Evolutionary conservation across 2,888 invertebrate genomes (phyloP).

Genomic region (Diaphora mendica): DNA sequence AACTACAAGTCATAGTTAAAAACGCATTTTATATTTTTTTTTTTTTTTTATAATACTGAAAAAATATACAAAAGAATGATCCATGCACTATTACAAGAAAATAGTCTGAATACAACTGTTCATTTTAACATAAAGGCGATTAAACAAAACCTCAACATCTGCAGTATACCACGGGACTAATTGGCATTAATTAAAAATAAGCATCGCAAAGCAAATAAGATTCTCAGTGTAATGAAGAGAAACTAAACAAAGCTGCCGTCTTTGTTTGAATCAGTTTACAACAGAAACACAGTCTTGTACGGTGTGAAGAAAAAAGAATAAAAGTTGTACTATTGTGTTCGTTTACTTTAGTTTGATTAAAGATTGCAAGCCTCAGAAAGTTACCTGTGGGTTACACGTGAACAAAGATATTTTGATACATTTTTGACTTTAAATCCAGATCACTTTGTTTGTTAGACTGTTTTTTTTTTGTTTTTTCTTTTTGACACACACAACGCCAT

Average conservation of each 20-base stretch:
- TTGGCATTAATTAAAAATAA: constrained; percentile 50
- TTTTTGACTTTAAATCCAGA: neutral
- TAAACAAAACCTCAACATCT: constrained; percentile 19
- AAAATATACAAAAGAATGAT: neutral
- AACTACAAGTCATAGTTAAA: no score
- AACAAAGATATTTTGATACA: neutral
- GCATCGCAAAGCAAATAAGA: constrained; percentile 45
- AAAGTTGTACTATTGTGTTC: constrained; percentile 8
- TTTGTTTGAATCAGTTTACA: constrained; percentile 40
- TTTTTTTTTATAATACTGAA: neutral
- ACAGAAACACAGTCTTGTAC: constrained; percentile 18
- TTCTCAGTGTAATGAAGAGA: constrained; percentile 49
- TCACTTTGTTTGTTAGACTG: neutral
- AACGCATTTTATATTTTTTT: no score
- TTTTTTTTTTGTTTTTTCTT: no score
- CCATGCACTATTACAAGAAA: neutral
- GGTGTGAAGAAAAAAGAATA: constrained; percentile 16
- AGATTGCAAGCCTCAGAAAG: constrained; percentile 2
- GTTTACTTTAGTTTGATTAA: constrained; percentile 5
- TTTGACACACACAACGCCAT: no score
- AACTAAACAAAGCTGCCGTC: constrained; percentile 43
- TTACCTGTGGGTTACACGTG: neutral
- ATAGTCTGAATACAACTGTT: neutral
- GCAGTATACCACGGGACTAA: constrained; percentile 26
- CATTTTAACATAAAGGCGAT: constrained; percentile 2